These are phyloP conservation scores for Sus scrofa DNA, from an alignment of 2,113 vertebrate species.

Conservation along the genomic window DNA sequence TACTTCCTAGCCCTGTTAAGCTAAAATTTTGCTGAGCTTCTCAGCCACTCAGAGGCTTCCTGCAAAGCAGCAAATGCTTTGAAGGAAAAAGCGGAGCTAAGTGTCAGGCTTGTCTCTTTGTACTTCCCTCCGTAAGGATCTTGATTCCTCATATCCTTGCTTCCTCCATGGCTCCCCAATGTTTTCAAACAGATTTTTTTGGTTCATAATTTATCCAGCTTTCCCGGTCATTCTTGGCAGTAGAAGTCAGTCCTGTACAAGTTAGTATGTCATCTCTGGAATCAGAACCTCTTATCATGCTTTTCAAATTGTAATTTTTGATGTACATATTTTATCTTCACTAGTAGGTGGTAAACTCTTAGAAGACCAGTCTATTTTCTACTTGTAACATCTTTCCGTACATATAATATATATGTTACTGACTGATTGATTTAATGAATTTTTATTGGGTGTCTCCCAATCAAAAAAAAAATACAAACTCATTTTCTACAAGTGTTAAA, in stretches of 20 bases:
- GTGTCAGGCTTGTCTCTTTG: not conserved
- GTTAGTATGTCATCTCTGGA: not conserved
- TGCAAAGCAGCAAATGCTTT: constrained; percentile 45
- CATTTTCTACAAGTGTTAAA: constrained; percentile 67
- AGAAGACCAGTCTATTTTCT: not conserved
- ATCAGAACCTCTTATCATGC: not conserved
- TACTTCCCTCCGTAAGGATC: not conserved
- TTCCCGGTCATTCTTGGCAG: not conserved
- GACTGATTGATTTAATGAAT: constrained; percentile 8
- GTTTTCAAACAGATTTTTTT: constrained; percentile 7
- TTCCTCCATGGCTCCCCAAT: not conserved
- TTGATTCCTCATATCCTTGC: not conserved
- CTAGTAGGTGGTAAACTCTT: not conserved
- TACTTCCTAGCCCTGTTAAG: not conserved
- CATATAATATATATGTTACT: not conserved
- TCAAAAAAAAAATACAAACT: constrained; percentile 59
- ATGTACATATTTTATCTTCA: constrained; percentile 18
- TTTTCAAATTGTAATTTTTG: constrained; percentile 35
- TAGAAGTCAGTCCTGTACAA: not conserved
- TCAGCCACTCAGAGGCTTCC: not conserved
- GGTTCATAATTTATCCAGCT: constrained; percentile 32
- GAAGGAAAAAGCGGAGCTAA: constrained; percentile 7
- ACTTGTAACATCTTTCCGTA: not conserved
- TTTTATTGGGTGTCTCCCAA: constrained; percentile 17
- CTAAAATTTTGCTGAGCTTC: not conserved